Evolutionary conservation across 2,113 vertebrate genomes (phyloP), one percentile per base, ranked within the genome.

Genomic region (Tachycineta bicolor): DNA sequence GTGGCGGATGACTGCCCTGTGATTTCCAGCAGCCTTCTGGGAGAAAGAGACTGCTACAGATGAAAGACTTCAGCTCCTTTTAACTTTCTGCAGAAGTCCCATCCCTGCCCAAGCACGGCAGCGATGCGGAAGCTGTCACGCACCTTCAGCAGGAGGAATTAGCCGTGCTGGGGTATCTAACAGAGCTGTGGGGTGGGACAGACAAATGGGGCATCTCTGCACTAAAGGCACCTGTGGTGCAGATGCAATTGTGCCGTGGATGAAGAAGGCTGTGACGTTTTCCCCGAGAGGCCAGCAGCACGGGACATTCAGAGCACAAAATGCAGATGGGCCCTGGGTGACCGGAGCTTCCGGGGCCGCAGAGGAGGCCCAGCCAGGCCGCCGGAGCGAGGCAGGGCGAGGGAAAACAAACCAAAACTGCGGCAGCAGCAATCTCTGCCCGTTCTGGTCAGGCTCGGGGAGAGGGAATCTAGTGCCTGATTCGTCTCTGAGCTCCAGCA

Each of bases 11-110:
- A 81, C 41, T 65, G 50, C 52, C 92, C 64, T 74, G 86, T 59
- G 93, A 70, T 83, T 97, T 83, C 92, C 88, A 55, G 23, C 25
- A 29, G 68, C 76, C 90, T 89, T 81, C 68, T 67, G 86, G 83
- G 92, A 83, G 39, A 90, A 50, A 79, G 50, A 50, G 16, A 19
- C 55, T 89, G 10, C 25, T 70, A 19, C 0, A 28, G 43, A 93
- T 50, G 39, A 65, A 76, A 83, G 43, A 80, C 10, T 80, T 67
- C 2, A 2, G 29, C 50, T 93, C 39, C 76, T 78, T 78, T 4
- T 47, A 55, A 44, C 76, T 90, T 93, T 63, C 76, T 83, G 80
- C 34, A 67, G 47, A 74, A 90, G 63, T 83, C 52, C 41, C 34
- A n/a, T 50, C 67, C 39, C 47, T 74, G 28, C 53, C 88, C 55